Evolutionary conservation across 2,113 vertebrate genomes (phyloP), one percentile per base, ranked within the genome.

Genomic region (Geococcyx californianus): DNA sequence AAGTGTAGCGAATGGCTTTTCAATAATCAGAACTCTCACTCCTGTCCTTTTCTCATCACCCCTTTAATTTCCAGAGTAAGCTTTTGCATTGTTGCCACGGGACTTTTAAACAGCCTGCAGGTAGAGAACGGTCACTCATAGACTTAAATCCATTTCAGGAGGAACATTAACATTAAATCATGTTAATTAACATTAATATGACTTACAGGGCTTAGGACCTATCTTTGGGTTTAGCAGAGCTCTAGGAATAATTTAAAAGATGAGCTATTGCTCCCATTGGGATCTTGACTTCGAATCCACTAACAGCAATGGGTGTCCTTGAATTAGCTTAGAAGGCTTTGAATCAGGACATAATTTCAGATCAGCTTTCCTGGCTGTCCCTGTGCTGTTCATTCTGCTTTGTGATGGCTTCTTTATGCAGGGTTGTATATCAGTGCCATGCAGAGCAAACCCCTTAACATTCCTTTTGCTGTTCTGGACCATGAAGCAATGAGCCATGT

Each of bases 141-240:
- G 90, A 34, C 79, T 86, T 91, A 62, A 93, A 93, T 51, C 60
- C 68, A 40, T 84, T 94, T 89, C 73, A 44, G 23, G 80, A 55
- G 79, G 80, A 95, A 23, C 88, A 73, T 91, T 79, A 93, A 68
- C 93, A 83, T 80, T 97, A 86, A 93, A 84, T 93, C 83, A 86
- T 31, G 38, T 92, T 97, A 96, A 95, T 94, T 95, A 97, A 89
- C 90, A 78, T 90, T 94, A 97, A 92, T 93, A 87, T 52, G 89
- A 89, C 89, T 96, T 92, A 77, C 56, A 81, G 95, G 94, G 83
- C 83, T 90, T 77, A 81, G 92, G 86, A 81, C 83, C 38, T 60
- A 45, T 89, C 79, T 94, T 80, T 84, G 95, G 69, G 80, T 93
- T 96, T 93, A 90, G 87, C 76, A 81, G 89, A 19, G 45, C 87